phyloP scores from a whole-genome alignment of 2,113 vertebrate genomes.

The Lophotis ruficrista region DNA sequence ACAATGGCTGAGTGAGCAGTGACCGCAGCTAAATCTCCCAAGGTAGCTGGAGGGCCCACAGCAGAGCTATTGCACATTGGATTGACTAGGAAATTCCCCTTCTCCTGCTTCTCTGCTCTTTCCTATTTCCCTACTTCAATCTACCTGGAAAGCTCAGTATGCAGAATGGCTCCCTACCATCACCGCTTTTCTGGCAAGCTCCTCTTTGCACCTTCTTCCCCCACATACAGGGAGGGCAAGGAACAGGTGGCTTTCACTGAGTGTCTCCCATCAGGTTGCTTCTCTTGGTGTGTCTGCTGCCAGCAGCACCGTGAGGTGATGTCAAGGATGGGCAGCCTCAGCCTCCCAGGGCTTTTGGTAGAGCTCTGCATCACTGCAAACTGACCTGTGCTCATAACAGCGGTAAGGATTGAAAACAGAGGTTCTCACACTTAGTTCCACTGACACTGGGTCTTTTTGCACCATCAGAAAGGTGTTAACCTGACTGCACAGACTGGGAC shows the following conservation, averaged over 20 bases:
- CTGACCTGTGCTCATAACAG: neutral
- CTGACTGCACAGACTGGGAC: accelerated
- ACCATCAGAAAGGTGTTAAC: neutral
- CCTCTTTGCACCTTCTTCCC: neutral
- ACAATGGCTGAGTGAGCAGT: neutral
- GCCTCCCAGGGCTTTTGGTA: neutral
- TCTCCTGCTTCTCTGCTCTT: neutral
- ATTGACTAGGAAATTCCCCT: neutral
- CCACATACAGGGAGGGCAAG: accelerated
- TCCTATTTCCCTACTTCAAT: neutral
- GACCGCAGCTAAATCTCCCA: neutral
- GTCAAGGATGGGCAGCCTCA: neutral
- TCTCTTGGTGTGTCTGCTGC: neutral
- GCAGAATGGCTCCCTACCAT: neutral
- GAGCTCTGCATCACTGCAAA: neutral
- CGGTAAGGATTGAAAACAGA: neutral
- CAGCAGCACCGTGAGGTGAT: accelerated
- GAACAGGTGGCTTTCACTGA: neutral
- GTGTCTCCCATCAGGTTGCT: neutral
- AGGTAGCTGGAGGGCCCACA: neutral
- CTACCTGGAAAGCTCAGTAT: neutral
- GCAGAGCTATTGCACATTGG: neutral
- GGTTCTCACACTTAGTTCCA: neutral
- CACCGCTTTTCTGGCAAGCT: neutral
- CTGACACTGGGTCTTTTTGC: neutral